Base-by-base conservation (phyloP, 2,888 invertebrate genomes). In the Agapetus fuscipes region DNA sequence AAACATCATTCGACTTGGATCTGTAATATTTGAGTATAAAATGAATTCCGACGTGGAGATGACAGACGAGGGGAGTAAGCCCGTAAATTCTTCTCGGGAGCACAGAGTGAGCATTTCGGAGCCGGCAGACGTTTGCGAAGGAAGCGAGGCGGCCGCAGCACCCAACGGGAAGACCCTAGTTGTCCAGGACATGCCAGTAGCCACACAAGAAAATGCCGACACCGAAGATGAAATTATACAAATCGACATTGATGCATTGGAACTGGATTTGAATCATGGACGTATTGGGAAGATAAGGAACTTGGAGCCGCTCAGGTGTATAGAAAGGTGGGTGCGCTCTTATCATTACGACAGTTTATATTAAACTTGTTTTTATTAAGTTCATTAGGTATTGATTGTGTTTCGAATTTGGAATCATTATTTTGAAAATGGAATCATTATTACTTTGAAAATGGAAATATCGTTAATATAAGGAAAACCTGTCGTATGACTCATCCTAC, bases 201-300 rank as follows among this genome's bases (percentile, higher is more conserved):
- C 20, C 5, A 4, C n/a, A n/a, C 5, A 5, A 11, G 12, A n/a
- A 4, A n/a, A 27, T 4, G 27, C 12, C 27, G 27, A 27, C 5
- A 31, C 4, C 12, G n/a, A 33, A 11, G 24, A 33, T 13, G 48
- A 53, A 51, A 72, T 81, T 31, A 66, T 78, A 29, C 66, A 79
- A 24, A 69, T 81, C 24, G 76, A 83, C 58, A 79, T 80, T 33
- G 66, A 76, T 17, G 76, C 77, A 1, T 65, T 68, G 50, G 80
- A 81, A 53, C 61, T 95, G n/a, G 94, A 95, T 58, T 71, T 95
- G 48, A 93, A 91, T 61, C 95, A 95, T 57, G 82, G 85, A 32
- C 74, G 88, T 49, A 80, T 95, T 46, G 82, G 79, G 2, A 85
- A 84, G 58, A 72, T 95, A 45, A 83, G 87, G 54, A 85, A 90